Evolutionary conservation across 92 coral and sea anemone species (phyloP), one percentile per base, ranked within the genome.

Genomic region (Phymanthus crucifer): DNA sequence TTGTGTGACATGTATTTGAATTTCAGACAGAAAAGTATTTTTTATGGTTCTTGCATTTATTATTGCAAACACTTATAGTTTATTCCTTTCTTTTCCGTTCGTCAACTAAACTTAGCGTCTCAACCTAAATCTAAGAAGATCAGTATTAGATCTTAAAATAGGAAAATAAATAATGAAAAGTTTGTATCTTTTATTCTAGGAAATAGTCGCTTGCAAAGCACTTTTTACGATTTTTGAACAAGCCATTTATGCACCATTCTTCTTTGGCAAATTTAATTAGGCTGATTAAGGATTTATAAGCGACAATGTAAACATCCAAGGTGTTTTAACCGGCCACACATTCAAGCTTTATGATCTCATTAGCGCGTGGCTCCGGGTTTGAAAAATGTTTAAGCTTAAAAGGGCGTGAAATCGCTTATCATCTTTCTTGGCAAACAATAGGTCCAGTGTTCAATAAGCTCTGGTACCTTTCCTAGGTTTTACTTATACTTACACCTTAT

Each of bases 201-300:
- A 61, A 61, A 27, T 8, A 33, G 34, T 61, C 12, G 32, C 14
- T 0, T 61, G 17, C 68, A 61, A 61, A 61, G 35, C 17, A 61
- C 3, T 61, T 24, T 61, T 61, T 61, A 61, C 68, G 69, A 69
- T 29, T 37, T 57, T 56, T 72, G 40, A 38, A 47, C 73, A 21
- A 72, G 77, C 21, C 48, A 11, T 38, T 40, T 70, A 72, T 56
- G 73, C 32, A 66, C 27, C 46, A 35, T 82, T 74, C 80, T 73
- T 12, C 72, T 82, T 58, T 43, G 31, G 17, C 16, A 82, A 82
- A 82, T 82, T 74, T 32, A 82, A 82, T 82, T 82, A 82, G 50
- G 73, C 31, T 43, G 14, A 40, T 82, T 40, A 73, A 82, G 34
- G 38, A 82, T 82, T 73, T 27, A 82, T 82, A 37, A 61, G 73